phyloP scores from a whole-genome alignment of 2,888 invertebrate genomes.

The Polylopha cassiicola region DNA sequence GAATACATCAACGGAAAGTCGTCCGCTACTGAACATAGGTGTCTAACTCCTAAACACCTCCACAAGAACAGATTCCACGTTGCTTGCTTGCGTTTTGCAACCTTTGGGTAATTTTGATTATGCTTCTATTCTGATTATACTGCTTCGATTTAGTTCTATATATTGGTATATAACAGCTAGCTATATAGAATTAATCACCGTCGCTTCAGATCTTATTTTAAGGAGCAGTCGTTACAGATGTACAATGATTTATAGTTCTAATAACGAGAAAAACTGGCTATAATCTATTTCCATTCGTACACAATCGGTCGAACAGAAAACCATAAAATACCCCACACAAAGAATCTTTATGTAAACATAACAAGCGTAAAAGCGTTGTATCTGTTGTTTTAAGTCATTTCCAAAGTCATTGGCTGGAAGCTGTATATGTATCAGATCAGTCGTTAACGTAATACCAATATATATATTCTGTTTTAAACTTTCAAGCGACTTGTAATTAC shows the following conservation, averaged over 20 bases:
- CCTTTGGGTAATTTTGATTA: too few species aligned
- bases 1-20: too few species aligned
- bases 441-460: constrained; percentile 6
- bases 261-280: constrained; percentile 75
- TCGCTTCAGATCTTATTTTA: constrained; percentile 63
- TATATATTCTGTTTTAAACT: constrained; percentile 1
- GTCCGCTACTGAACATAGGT: too few species aligned
- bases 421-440: constrained; percentile 36
- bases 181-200: constrained; percentile 35
- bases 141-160: too few species aligned
- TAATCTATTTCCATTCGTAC: constrained; percentile 76
- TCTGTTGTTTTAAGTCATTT: constrained; percentile 75
- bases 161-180: too few species aligned
- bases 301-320: constrained; percentile 77
- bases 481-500: constrained; percentile 13
- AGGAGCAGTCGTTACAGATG: constrained; percentile 64
- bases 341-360: constrained; percentile 76
- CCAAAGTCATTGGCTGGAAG: constrained; percentile 65
- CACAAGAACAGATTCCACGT: too few species aligned
- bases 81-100: too few species aligned
- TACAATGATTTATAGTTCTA: constrained; percentile 72
- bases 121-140: constrained; percentile 2
- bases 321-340: constrained; percentile 76
- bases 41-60: too few species aligned
- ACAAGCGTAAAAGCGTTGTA: constrained; percentile 71